Evolutionary conservation across 2,888 invertebrate species (phyloP), one percentile per base, ranked within the genome.

Genomic region (Pristionchus entomophagus): DNA sequence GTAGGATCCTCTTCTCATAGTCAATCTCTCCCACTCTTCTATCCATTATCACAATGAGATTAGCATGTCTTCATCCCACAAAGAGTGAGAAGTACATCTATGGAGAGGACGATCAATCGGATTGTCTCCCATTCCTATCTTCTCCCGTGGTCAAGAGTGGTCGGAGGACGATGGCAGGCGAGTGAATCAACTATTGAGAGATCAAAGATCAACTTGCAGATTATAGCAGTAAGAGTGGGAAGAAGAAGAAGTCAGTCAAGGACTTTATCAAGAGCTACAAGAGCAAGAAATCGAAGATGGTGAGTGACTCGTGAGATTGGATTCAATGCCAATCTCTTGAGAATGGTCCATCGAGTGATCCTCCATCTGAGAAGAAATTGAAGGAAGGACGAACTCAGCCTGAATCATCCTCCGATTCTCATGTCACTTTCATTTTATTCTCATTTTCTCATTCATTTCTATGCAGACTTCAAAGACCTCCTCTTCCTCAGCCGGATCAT

Each of bases 231-330:
- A 77, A 49, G 14, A 77, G 77, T 49, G 14, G 49, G 5, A 77
- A 77, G 49, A n/a, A n/a, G n/a, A 77, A 77, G 77, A 77, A 49
- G 45, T 49, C 49, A 8, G 26, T 77, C n/a, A 77, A 77, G 77
- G 49, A 49, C 26, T 49, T 49, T 45, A 45, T 77, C 45, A 77
- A 49, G 77, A 77, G 35, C 41, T 49, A 77, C 49, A 77, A 77
- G 19, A 77, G 41, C 45, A 77, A 77, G 77, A 77, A 41, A 49
- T 26, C 45, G 0, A 49, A 77, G 29, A 77, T 49, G 77, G 77
- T 77, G 14, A 26, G 77, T 26, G 26, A 10, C 0, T 32, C 8
- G 8, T 2, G 19, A 8, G 35, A 3, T 0, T 45, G 2, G 17
- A 38, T 4, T 0, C 8, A 17, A 19, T 22, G 4, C 22, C 4